Evolutionary conservation across 2,797 vertebrate genomes (phyloP).

Genomic region (Hipposideros larvatus): DNA sequence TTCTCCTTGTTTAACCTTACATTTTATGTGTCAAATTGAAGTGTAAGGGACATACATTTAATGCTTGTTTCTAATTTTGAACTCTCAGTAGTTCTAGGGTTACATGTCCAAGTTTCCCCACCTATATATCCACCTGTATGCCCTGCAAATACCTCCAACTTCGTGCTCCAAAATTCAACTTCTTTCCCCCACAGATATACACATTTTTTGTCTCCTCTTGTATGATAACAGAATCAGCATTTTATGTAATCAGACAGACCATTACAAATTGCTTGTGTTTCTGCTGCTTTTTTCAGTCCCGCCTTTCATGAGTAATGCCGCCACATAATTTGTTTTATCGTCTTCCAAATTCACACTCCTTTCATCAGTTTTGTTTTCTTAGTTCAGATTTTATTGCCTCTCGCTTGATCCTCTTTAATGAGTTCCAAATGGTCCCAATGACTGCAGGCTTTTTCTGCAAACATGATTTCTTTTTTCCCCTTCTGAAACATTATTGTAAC

Average conservation of each 20-base stretch:
- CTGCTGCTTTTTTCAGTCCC: not conserved
- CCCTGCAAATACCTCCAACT: not conserved
- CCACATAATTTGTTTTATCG: not conserved
- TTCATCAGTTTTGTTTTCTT: not conserved
- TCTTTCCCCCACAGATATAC: too few species aligned
- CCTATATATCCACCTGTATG: rapidly evolving
- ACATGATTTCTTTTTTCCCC: not conserved
- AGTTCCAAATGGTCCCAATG: not conserved
- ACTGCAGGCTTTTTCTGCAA: not conserved
- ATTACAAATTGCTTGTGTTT: not conserved
- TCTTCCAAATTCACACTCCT: not conserved
- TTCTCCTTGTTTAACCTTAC: not conserved
- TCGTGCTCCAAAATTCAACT: not conserved
- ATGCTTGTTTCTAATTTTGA: not conserved
- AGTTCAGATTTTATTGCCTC: not conserved
- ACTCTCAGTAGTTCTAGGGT: not conserved
- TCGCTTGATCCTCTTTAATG: not conserved
- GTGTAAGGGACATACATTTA: not conserved
- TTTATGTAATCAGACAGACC: not conserved
- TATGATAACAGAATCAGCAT: not conserved
- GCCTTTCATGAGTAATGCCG: not conserved
- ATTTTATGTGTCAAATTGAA: not conserved
- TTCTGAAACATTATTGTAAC: not conserved
- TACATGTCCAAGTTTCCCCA: not conserved
- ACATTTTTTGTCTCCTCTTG: not conserved